A percentile compares a stretch with the other conserved stretches of the same genome.
phyloP scores from a whole-genome alignment of 2,888 invertebrate species.

The Caradrina clavipalpis region DNA sequence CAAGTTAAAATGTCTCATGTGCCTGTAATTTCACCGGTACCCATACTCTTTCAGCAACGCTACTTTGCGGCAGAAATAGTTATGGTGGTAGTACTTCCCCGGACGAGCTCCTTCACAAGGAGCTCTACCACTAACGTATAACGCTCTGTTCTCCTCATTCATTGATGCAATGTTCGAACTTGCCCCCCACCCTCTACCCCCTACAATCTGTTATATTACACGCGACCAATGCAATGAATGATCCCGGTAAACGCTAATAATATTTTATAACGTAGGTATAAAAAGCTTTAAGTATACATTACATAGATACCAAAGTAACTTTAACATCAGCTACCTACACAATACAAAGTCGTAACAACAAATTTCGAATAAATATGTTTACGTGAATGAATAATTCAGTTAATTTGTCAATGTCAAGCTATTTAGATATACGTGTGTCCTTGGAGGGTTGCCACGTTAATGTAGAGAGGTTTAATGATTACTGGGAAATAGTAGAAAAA shows the following conservation, averaged over 20 bases:
- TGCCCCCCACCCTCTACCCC: no score
- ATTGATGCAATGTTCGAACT: no score
- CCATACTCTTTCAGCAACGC: no score
- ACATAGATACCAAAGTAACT: neutral
- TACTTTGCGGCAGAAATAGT: no score
- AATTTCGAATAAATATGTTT: conserved; percentile 1
- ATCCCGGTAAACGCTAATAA: neutral
- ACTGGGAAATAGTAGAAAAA: conserved; percentile 1
- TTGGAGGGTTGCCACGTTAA: conserved; percentile 23
- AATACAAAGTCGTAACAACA: neutral
- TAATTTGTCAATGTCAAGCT: conserved; percentile 46
- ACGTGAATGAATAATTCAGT: conserved; percentile 27
- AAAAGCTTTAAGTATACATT: neutral
- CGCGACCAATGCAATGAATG: no score
- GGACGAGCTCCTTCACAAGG: no score
- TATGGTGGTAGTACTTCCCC: no score
- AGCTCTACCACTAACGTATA: no score
- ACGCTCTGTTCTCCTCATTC: no score
- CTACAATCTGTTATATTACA: no score
- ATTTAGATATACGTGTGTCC: conserved; percentile 21
- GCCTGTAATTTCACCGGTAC: no score
- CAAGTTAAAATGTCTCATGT: no score
- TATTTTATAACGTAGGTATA: neutral
- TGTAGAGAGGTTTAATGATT: conserved; percentile 12
- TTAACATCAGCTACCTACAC: conserved; percentile 1